Conservation (phyloP, 2,888 invertebrate genomes). For the Andrena camellia region DNA sequence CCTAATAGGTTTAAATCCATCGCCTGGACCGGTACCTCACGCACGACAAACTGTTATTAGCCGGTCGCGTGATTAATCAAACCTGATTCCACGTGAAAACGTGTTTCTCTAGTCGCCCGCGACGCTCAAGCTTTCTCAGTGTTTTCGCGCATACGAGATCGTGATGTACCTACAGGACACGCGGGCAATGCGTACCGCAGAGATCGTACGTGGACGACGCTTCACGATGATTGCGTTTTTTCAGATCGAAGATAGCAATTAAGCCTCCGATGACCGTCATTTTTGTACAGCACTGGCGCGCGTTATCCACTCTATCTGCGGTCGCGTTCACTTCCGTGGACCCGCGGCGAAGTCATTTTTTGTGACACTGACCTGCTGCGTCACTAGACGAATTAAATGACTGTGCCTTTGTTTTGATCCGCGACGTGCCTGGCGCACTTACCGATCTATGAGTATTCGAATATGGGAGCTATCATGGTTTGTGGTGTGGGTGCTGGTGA, state of each 20-base stretch:
- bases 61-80: slow-evolving; percentile 55
- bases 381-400: slow-evolving; percentile 23
- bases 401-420: neutral
- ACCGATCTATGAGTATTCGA: too few relatives aligned
- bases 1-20: slow-evolving; percentile 55
- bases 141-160: slow-evolving; percentile 12
- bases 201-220: slow-evolving; percentile 10
- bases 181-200: neutral
- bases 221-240: slow-evolving; percentile 37
- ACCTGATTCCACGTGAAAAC: slow-evolving; percentile 39
- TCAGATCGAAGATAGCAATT: slow-evolving; percentile 63
- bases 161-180: slow-evolving; percentile 20
- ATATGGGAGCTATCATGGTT: too few relatives aligned
- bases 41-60: slow-evolving; percentile 59
- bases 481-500: too few relatives aligned
- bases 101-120: slow-evolving; percentile 20
- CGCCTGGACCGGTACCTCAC: slow-evolving; percentile 10
- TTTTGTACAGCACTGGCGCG: slow-evolving; percentile 15
- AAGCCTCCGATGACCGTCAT: slow-evolving; percentile 41
- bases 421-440: neutral
- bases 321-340: slow-evolving; percentile 34
- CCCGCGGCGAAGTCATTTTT: slow-evolving; percentile 34
- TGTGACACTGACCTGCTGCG: slow-evolving; percentile 27
- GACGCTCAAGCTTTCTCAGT: neutral
- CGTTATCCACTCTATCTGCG: slow-evolving; percentile 32